Evolutionary conservation across 1,140 invertebrate genomes (phyloP), one percentile per base, ranked within the genome.

Genomic region (Melanaphis sacchari): DNA sequence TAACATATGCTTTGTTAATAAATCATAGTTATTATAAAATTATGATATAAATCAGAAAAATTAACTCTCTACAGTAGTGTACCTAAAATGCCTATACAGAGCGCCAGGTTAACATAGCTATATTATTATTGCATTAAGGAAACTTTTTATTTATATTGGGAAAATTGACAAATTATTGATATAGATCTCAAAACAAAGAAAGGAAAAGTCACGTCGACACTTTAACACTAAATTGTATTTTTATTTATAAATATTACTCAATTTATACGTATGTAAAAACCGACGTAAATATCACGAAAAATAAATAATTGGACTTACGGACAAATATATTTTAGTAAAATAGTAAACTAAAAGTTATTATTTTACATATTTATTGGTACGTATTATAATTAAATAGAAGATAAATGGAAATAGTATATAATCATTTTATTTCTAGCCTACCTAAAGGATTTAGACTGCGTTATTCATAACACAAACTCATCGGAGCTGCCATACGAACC

Each of bases 71-170:
- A 76, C 59, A 76, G 15, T n/a, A 5, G 31, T 76, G 59, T 15
- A 76, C 59, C 59, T 76, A 76, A 21, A 76, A 76, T 76, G 59
- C 59, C 59, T 76, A 76, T 76, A 76, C 59, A 76, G 59, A n/a
- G 59, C 59, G 59, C 59, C 59, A n/a, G 18, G 59, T 76, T n/a
- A 76, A n/a, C 15, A n/a, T 76, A 18, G 18, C n/a, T n/a, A n/a
- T 31, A 76, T n/a, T 76, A 18, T n/a, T 76, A 76, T n/a, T 76
- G 31, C 31, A 6, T 21, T 18, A 66, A 66, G 31, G 18, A n/a
- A 66, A 66, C 31, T 18, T 15, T 66, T 66, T 66, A 66, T 66
- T 0, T 15, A n/a, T 31, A 3, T 9, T 26, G 8, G 9, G 8
- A 66, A 66, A 66, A 66, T n/a, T n/a, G 9, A 66, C 59, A n/a